phyloP scores from a whole-genome alignment of 2,113 vertebrate genomes.

The Mola mola region DNA sequence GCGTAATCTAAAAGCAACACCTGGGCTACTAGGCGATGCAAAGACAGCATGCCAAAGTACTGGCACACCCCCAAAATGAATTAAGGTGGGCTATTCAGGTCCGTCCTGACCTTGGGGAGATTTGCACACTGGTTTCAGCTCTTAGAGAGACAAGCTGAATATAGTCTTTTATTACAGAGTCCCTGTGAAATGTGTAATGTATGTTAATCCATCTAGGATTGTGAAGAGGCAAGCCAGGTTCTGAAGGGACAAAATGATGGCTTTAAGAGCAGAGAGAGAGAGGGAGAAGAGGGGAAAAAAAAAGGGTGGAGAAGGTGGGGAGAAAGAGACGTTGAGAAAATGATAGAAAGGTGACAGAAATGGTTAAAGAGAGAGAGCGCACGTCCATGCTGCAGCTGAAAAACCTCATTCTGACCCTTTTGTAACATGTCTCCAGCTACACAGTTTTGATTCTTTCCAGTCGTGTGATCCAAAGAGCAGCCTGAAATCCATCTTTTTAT shows the following conservation, averaged over 20 bases:
- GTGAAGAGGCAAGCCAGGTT: slow-evolving; percentile 38
- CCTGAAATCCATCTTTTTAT: slow-evolving; percentile 7
- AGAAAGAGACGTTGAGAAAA: slow-evolving; percentile 37
- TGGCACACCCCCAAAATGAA: slow-evolving; percentile 72
- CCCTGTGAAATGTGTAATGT: slow-evolving; percentile 69
- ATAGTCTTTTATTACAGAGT: slow-evolving; percentile 70
- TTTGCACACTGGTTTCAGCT: slow-evolving; percentile 41
- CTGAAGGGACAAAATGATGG: slow-evolving; percentile 50
- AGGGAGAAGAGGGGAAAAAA: slow-evolving; percentile 35
- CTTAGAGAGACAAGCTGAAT: slow-evolving; percentile 58
- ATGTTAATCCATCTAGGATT: slow-evolving; percentile 74
- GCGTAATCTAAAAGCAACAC: slow-evolving; percentile 83
- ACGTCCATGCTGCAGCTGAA: slow-evolving; percentile 45
- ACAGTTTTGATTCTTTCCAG: slow-evolving; percentile 47
- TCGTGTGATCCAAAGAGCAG: slow-evolving; percentile 29
- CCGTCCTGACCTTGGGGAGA: slow-evolving; percentile 75
- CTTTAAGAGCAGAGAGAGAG: slow-evolving; percentile 28
- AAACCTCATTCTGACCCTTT: slow-evolving; percentile 27
- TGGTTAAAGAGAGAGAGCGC: slow-evolving; percentile 52
- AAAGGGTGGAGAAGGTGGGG: slow-evolving; percentile 40
- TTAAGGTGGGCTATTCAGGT: slow-evolving; percentile 73
- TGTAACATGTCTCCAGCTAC: slow-evolving; percentile 41
- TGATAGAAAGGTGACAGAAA: slow-evolving; percentile 43
- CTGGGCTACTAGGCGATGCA: slow-evolving; percentile 74
- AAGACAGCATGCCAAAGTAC: slow-evolving; percentile 67